Conservation (phyloP, 37 sponge, comb jelly and placozoan genomes). For the Cladorhizidae sp. region DNA sequence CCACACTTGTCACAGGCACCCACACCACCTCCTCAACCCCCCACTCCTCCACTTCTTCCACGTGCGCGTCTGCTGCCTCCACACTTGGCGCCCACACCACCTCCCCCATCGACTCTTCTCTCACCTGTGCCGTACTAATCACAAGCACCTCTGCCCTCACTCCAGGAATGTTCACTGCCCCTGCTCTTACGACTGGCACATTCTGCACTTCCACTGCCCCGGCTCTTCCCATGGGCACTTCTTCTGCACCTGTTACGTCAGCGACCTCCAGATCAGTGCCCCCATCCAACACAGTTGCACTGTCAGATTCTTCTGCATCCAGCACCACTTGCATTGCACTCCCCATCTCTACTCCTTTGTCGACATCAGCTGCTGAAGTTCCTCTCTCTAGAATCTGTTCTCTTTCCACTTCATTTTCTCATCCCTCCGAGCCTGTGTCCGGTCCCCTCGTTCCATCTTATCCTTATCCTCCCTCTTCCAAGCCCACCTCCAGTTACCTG, state of each 20-base stretch:
- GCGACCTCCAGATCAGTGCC: too few relatives aligned
- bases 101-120: neutral
- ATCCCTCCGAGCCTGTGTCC: neutral
- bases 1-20: neutral
- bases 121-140: neutral
- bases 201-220: neutral
- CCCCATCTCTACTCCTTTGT: neutral
- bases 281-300: too few relatives aligned
- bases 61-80: neutral
- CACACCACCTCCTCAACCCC: neutral
- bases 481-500: too few relatives aligned
- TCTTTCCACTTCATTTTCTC: neutral
- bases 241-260: neutral
- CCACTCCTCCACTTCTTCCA: neutral
- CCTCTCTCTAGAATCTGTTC: too few relatives aligned
- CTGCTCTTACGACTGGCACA: neutral
- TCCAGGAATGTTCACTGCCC: neutral
- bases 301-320: too few relatives aligned
- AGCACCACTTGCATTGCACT: too few relatives aligned
- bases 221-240: neutral
- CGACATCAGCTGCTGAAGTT: neutral
- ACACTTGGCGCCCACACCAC: neutral
- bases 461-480: neutral
- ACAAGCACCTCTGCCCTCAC: neutral
- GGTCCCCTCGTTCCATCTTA: neutral